Evolutionary conservation across 2,113 vertebrate genomes (phyloP), one percentile per base, ranked within the genome.

Genomic region (Clarias macrocephalus): DNA sequence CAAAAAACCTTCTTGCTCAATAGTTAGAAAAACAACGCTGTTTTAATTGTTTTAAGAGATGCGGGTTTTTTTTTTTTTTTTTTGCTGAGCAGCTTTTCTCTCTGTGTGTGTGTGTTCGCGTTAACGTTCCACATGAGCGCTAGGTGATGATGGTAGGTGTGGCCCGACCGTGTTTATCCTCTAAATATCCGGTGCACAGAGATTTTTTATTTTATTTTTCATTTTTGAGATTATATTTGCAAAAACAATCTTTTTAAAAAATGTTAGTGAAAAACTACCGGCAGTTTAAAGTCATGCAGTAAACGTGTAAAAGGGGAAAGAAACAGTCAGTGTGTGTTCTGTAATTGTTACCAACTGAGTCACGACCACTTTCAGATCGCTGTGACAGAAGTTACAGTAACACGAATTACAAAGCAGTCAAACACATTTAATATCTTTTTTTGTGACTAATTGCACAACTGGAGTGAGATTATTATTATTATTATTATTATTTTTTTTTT

Each of bases 311-410:
- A 25, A 4, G 16, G 9, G 60, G 23, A 66, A 82, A 48, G 13
- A 23, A 52, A 37, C 12, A 73, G 48, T 48, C 52, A 48, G 83
- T 76, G 68, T 5, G 30, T 62, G 59, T 65, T n/a, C 30, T 85
- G 57, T 25, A 75, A 84, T 75, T 84, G 63, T 68, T 60, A 79
- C 23, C 33, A n/a, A 85, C 1, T 85, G 73, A 85, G 72, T 85
- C 76, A 70, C 15, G 13, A 52, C 28, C 75, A 77, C 59, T 52
- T 79, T 86, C 21, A 66, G 21, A 8, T 86, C 48, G 6, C 19
- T 28, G 25, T 25, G 84, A 16, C n/a, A 80, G 23, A 86, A 68
- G 30, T 62, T 33, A 33, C 1, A 25, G 16, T 33, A 80, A 3
- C 56, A 33, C 60, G 19, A 57, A 80, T 59, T 13, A 60, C 19